Evolutionary conservation across 2,888 invertebrate genomes (phyloP).

Genomic region (Microctonus brassicae): DNA sequence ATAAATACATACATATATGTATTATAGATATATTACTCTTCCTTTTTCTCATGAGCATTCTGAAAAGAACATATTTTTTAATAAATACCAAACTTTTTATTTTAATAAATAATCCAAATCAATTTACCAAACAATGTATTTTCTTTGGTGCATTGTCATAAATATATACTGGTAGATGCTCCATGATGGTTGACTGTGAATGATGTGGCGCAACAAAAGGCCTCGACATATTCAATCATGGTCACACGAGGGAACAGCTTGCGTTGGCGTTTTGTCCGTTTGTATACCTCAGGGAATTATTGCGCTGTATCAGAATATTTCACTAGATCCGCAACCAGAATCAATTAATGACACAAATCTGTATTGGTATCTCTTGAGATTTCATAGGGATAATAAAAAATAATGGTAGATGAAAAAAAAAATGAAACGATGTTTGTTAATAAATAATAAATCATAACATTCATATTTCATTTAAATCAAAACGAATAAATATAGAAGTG

Average conservation of each 20-base stretch:
- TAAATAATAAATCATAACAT: not conserved
- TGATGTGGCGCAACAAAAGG: conserved; percentile 45
- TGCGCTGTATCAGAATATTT: conserved; percentile 11
- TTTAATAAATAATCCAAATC: not conserved
- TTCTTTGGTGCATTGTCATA: not conserved
- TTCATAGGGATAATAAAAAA: not conserved
- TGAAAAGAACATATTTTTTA: no score
- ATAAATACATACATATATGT: no score
- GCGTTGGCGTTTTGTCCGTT: conserved; percentile 40
- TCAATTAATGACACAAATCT: not conserved
- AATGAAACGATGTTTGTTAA: not conserved
- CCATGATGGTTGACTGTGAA: conserved; percentile 31
- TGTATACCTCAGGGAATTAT: conserved; percentile 18
- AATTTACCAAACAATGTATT: not conserved
- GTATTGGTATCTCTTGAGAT: not conserved
- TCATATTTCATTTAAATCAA: not conserved
- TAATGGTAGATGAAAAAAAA: not conserved
- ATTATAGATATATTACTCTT: no score
- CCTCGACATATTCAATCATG: conserved; percentile 31
- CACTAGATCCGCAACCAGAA: not conserved
- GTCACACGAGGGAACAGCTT: conserved; percentile 39
- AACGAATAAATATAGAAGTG: not conserved
- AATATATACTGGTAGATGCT: not conserved
- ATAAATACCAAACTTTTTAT: no score
- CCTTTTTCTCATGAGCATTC: no score